These are phyloP conservation scores for Stomatorhinus walkeri DNA, from an alignment of 2,797 vertebrate genomes.

Conservation along the genomic window DNA sequence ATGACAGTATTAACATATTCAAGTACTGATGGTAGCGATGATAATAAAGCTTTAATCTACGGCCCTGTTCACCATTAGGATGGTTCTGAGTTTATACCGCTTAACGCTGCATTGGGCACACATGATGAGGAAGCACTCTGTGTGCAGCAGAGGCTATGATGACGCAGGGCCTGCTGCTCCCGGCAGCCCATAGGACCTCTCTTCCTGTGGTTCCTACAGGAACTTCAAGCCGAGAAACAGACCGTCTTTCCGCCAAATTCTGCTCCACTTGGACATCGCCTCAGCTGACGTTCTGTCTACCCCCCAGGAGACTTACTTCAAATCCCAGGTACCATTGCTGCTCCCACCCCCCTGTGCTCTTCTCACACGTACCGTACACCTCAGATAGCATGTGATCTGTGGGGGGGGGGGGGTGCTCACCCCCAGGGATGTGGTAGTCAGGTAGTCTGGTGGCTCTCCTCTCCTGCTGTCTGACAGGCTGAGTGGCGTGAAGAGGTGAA, in stretches of 20 bases:
- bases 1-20: neutral
- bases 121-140: neutral
- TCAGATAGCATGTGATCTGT: neutral
- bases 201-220: slow-evolving; percentile 53
- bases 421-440: neutral
- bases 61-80: neutral
- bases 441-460: neutral
- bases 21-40: neutral
- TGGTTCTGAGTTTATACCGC: neutral
- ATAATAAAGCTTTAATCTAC: neutral
- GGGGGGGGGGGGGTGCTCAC: neutral
- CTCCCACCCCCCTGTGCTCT: neutral
- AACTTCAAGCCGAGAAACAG: slow-evolving; percentile 90
- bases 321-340: slow-evolving; percentile 70
- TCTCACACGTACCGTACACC: neutral
- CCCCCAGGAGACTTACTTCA: slow-evolving; percentile 92
- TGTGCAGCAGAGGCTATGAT: neutral
- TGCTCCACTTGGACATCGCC: slow-evolving; percentile 89
- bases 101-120: neutral
- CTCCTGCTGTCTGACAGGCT: slow-evolving; percentile 53
- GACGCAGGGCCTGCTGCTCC: neutral
- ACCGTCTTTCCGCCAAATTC: slow-evolving; percentile 90
- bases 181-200: neutral
- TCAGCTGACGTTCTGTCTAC: slow-evolving; percentile 90
- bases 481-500: slow-evolving; percentile 91